Evolutionary conservation across 2,113 vertebrate species (phyloP), one percentile per base, ranked within the genome.

Genomic region (Poeciliopsis turrubarensis): DNA sequence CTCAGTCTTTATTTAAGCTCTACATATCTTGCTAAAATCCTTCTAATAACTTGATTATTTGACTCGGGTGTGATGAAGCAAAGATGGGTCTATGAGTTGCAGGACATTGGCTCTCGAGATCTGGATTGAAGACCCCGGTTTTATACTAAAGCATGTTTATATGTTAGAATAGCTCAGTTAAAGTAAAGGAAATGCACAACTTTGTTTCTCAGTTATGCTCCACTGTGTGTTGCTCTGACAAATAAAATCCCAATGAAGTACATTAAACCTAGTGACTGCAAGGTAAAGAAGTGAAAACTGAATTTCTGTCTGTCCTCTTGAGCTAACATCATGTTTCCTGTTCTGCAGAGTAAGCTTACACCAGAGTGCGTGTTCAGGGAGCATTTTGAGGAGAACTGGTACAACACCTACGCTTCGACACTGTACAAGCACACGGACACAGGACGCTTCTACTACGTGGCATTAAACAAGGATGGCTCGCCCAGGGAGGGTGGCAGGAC

Each of bases 311-410:
- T n/a, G 25, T 57, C 9, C 5, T 39, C 25, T 1, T 11, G 10
- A 32, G 81, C 78, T 79, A 80, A 90, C 6, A 0, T 60, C 73
- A 65, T 71, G 73, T 68, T 89, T 81, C 85, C 71, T 89, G 26
- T 79, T 70, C 87, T 41, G 80, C 96, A 99, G 98, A 98, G 97
- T 94, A 98, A 99, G 93, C 96, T 98, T 84, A 97, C 96, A 0
- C 94, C 95, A 54, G 98, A 99, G 90, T 99, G 97, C 4, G 97
- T 99, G 68, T 98, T 99, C 95, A 95, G 97, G 69, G 98, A 99
- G 94, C 97, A 98, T 92, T 99, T 99, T 89, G 97, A 99, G 93
- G 97, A 99, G 94, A 99, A 99, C 93, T 99, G 97, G 97, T 99
- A 99, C 95, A 99, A 99, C 94, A 99, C 98, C 0, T 99, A 99